These are phyloP conservation scores for Dicycla oo DNA, from an alignment of 2,888 invertebrate genomes.

Conservation along the genomic window DNA sequence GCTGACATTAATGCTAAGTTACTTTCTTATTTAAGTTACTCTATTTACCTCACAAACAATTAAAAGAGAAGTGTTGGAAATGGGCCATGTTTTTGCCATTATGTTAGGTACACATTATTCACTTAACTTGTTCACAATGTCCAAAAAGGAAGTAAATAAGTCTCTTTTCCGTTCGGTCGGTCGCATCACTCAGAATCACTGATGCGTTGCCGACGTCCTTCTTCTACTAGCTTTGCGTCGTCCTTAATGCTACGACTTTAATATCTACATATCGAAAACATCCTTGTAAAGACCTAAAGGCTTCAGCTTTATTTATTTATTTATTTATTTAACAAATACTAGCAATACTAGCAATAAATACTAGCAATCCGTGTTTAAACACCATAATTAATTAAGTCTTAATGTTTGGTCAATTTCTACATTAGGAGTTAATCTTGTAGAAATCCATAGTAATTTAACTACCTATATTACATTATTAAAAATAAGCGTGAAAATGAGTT, in stretches of 20 bases:
- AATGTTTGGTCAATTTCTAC: too few relatives aligned
- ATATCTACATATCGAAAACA: neutral
- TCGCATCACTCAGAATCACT: conserved; percentile 31
- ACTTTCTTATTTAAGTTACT: neutral
- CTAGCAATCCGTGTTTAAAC: neutral
- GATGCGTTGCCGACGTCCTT: conserved; percentile 34
- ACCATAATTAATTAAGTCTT: too few relatives aligned
- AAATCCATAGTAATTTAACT: neutral
- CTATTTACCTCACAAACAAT: neutral
- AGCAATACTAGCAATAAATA: neutral
- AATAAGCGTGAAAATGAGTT: neutral
- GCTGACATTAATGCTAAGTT: neutral
- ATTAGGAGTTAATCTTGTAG: neutral
- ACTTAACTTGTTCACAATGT: conserved; percentile 5
- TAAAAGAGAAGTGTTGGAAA: neutral
- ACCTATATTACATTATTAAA: neutral
- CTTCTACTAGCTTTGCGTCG: conserved; percentile 5
- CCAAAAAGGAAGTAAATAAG: conserved; percentile 23
- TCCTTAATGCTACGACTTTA: conserved; percentile 10
- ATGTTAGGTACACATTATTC: neutral
- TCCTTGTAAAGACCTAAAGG: neutral
- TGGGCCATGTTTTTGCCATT: neutral
- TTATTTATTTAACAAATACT: too few relatives aligned
- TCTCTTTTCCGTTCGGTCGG: conserved; percentile 5
- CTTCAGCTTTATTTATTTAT: too few relatives aligned